These are phyloP conservation scores for Sceloporus undulatus DNA, from an alignment of 2,113 vertebrate genomes.

Conservation along the genomic window DNA sequence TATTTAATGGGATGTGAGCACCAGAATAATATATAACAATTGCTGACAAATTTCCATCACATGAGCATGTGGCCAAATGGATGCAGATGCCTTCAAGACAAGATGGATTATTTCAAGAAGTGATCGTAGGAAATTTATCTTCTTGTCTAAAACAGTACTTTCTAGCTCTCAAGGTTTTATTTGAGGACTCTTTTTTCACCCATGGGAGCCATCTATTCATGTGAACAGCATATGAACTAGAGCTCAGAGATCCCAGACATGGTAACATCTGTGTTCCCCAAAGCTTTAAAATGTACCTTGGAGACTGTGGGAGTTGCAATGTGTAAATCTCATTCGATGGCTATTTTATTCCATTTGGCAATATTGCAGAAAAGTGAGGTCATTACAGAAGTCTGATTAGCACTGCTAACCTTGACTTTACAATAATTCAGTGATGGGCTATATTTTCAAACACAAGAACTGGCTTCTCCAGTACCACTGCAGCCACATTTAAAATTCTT, in stretches of 20 bases:
- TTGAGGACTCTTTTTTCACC: background rate
- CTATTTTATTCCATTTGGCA: background rate
- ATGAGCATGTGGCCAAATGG: background rate
- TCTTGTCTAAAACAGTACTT: background rate
- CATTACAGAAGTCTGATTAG: background rate
- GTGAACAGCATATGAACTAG: background rate
- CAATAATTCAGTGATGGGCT: constrained; percentile 10
- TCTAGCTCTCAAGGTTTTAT: background rate
- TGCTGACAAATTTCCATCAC: background rate
- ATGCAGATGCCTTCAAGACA: background rate
- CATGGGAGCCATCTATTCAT: background rate
- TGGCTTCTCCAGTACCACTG: background rate
- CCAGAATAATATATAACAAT: background rate
- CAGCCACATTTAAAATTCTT: constrained; percentile 28
- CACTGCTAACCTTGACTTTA: background rate
- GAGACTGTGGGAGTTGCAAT: background rate
- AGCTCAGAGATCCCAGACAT: background rate
- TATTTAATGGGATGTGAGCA: background rate
- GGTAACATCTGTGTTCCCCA: background rate
- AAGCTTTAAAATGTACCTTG: background rate
- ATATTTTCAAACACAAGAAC: constrained; percentile 10
- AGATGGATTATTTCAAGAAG: background rate
- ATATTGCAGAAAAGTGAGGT: background rate
- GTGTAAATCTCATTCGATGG: background rate
- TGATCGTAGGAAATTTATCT: background rate